Evolutionary conservation across 2,113 vertebrate species (phyloP).

Genomic region (Nannospalax galili): DNA sequence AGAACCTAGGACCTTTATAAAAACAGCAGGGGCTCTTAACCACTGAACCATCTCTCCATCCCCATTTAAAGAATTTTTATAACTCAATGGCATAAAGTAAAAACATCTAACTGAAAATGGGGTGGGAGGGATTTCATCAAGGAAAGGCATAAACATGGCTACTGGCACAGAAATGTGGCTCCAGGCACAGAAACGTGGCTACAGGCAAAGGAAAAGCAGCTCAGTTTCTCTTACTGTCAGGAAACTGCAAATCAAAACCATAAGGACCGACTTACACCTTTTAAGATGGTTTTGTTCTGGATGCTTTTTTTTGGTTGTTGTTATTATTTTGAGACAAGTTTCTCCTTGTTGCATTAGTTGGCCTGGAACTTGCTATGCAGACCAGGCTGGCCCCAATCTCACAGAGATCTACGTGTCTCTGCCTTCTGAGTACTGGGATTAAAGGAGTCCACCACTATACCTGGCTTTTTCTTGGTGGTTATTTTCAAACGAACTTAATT

Average conservation of each 20-base stretch:
- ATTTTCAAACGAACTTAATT: too few species aligned
- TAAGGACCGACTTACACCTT: not conserved
- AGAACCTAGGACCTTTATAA: not conserved
- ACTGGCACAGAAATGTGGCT: too few species aligned
- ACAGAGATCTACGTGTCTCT: too few species aligned
- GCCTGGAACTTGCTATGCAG: too few species aligned
- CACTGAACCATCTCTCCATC: not conserved
- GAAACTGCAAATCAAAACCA: not conserved
- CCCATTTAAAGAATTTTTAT: not conserved
- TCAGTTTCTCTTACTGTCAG: not conserved
- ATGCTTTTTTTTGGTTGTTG: too few species aligned
- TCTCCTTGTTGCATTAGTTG: too few species aligned
- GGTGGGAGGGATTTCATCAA: not conserved
- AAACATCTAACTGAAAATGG: not conserved
- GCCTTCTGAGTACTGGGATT: too few species aligned
- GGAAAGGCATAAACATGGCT: not conserved
- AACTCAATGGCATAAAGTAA: not conserved
- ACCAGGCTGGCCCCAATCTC: too few species aligned
- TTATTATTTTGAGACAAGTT: too few species aligned
- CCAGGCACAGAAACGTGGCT: not conserved
- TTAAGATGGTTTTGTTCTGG: too few species aligned
- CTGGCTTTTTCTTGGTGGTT: too few species aligned
- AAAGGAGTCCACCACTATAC: too few species aligned
- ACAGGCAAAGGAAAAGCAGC: not conserved
- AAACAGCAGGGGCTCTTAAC: not conserved